Conservation (phyloP, 2,113 vertebrate species). For the Chamaea fasciata region DNA sequence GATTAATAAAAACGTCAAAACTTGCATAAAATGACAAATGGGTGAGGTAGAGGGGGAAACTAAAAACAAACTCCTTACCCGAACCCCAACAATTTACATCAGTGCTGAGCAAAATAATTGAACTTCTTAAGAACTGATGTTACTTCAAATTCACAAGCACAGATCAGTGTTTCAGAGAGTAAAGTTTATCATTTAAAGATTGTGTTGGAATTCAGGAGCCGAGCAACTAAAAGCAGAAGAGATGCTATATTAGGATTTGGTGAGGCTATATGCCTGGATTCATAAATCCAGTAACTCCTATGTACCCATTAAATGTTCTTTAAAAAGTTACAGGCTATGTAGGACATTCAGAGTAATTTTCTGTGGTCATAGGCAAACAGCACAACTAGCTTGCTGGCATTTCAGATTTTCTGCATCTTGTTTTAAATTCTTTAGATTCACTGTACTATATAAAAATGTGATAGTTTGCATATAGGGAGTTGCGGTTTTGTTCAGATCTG, state of each 20-base stretch:
- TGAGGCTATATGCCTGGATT: not conserved
- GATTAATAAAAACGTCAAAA: not conserved
- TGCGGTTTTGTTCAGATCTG: constrained; percentile 45
- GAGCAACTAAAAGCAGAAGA: not conserved
- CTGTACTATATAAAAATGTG: constrained; percentile 16
- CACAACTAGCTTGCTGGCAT: constrained; percentile 15
- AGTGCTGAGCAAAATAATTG: not conserved
- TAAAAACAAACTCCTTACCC: not conserved
- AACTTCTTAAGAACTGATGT: not conserved
- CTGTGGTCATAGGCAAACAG: not conserved
- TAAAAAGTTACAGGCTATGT: not conserved
- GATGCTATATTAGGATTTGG: not conserved
- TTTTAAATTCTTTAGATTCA: constrained; percentile 51
- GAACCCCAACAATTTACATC: not conserved
- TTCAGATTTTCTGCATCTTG: constrained; percentile 31
- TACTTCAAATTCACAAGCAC: constrained; percentile 6
- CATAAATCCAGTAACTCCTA: not conserved
- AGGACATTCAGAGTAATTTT: not conserved
- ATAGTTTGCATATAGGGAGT: constrained; percentile 55
- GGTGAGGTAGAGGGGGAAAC: not conserved
- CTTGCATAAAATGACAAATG: not conserved
- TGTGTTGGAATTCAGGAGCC: not conserved
- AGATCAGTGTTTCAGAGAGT: not conserved
- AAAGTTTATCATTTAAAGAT: not conserved
- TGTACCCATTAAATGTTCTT: not conserved